phyloP scores from a whole-genome alignment of 2,888 invertebrate species.

The Nasonia oneida region DNA sequence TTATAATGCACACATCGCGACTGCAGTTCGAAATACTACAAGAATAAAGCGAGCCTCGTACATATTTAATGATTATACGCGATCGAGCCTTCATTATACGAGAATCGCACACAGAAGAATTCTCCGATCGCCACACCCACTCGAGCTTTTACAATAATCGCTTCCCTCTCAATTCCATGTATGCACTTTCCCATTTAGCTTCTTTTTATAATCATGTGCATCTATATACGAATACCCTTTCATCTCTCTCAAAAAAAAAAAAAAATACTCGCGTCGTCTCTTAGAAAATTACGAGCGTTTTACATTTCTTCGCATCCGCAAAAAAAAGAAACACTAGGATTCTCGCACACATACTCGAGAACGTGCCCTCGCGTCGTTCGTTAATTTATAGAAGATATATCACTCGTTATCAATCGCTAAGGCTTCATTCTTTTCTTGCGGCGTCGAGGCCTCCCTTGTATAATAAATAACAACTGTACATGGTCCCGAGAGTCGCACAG shows the following conservation, averaged over 20 bases:
- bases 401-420: not conserved
- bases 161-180: not conserved
- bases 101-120: not conserved
- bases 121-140: not conserved
- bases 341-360: not conserved
- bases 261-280: not conserved
- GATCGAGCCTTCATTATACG: not conserved
- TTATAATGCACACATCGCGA: not conserved
- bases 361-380: not conserved
- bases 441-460: constrained; percentile 66
- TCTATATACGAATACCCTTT: not conserved
- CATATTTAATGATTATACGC: not conserved
- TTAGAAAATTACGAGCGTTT: not conserved
- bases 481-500: constrained; percentile 61
- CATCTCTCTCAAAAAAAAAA: not conserved
- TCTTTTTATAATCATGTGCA: not conserved
- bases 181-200: not conserved
- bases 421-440: not conserved
- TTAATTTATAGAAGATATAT: constrained; percentile 4
- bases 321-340: not conserved
- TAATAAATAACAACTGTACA: constrained; percentile 72
- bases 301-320: not conserved
- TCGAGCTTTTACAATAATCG: not conserved
- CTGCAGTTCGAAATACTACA: not conserved
- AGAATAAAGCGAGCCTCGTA: not conserved